These are phyloP conservation scores for Microctenopoma steveboyesi DNA, from an alignment of 2,797 vertebrate genomes.

Conservation along the genomic window DNA sequence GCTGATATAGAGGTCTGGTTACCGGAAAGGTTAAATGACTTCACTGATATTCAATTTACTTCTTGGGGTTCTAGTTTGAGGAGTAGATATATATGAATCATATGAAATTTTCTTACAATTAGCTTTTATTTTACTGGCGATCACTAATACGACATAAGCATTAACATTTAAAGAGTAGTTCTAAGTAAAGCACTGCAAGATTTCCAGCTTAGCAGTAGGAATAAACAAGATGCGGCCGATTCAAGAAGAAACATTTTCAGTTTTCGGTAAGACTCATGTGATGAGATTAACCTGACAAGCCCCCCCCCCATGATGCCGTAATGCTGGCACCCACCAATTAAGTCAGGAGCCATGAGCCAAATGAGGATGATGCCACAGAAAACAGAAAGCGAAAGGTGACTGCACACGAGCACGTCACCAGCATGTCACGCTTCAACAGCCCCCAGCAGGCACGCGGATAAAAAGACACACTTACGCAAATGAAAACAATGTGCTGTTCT, in stretches of 20 bases:
- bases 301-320: conserved; percentile 19
- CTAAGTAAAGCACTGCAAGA: neutral
- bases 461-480: conserved; percentile 8
- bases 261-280: neutral
- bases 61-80: no score
- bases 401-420: neutral
- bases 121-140: no score
- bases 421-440: conserved; percentile 5
- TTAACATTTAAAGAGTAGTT: no score
- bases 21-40: neutral
- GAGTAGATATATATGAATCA: no score
- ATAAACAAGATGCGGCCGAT: neutral
- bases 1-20: neutral
- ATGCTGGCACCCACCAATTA: neutral
- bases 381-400: conserved; percentile 23
- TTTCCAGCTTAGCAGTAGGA: neutral
- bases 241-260: neutral
- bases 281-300: conserved; percentile 15
- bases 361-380: conserved; percentile 39
- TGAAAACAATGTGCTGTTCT: conserved; percentile 22
- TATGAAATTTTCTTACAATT: no score
- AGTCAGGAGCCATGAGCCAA: neutral
- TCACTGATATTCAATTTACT: no score
- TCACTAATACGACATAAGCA: no score
- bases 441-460: conserved; percentile 17